These are phyloP conservation scores for Eira barbara DNA, from an alignment of 2,113 vertebrate species.

Conservation along the genomic window DNA sequence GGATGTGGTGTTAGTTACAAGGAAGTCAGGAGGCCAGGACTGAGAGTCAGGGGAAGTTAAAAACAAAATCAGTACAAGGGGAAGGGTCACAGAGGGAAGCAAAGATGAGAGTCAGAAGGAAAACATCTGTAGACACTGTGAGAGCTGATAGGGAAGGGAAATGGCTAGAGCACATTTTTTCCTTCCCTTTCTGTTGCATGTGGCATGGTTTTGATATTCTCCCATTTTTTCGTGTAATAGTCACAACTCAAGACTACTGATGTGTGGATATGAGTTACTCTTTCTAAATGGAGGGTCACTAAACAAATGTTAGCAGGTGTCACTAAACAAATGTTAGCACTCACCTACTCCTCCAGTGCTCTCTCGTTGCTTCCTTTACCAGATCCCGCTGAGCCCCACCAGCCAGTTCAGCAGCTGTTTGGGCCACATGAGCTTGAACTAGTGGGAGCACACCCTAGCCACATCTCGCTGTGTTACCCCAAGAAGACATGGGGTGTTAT, in stretches of 20 bases:
- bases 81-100: slow-evolving; percentile 62
- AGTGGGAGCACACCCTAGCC: background rate
- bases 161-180: background rate
- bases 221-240: background rate
- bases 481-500: background rate
- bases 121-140: slow-evolving; percentile 62
- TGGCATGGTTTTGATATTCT: slow-evolving; percentile 34
- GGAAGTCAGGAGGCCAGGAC: slow-evolving; percentile 49
- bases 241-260: slow-evolving; percentile 12
- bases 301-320: slow-evolving; percentile 38
- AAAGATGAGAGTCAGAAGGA: slow-evolving; percentile 66
- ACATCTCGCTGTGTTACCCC: background rate
- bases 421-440: background rate
- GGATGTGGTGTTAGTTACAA: slow-evolving; percentile 66
- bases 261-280: background rate
- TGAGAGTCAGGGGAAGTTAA: slow-evolving; percentile 73
- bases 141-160: slow-evolving; percentile 20
- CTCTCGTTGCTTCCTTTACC: background rate
- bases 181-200: background rate
- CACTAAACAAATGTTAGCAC: slow-evolving; percentile 46
- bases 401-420: background rate
- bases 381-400: background rate
- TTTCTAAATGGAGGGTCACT: slow-evolving; percentile 43
- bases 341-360: background rate
- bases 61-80: slow-evolving; percentile 70